A percentile compares a stretch with the other conserved stretches of the same genome.
Evolutionary conservation across 1,140 invertebrate genomes (phyloP).

Genomic region (Tetragonula clypearis): DNA sequence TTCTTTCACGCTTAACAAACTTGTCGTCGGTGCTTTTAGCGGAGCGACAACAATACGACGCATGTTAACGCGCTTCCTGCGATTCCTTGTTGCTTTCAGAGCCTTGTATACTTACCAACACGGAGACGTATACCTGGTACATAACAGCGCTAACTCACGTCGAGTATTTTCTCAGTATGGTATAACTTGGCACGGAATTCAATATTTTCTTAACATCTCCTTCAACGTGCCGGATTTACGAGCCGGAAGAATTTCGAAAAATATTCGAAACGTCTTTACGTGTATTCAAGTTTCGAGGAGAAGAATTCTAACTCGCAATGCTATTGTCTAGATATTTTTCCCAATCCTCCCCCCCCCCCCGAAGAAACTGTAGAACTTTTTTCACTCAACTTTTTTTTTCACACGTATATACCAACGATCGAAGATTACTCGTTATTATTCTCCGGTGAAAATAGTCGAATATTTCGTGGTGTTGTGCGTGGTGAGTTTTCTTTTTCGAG

Average conservation of each 20-base stretch:
- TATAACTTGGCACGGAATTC: not conserved
- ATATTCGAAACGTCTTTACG: not conserved
- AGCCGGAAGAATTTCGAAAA: not conserved
- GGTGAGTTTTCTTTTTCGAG: no score
- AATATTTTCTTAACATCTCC: not conserved
- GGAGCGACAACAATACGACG: not conserved
- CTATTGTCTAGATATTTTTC: no score
- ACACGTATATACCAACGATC: no score
- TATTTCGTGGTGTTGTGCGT: no score
- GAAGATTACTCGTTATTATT: no score
- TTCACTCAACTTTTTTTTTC: no score
- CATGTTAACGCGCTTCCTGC: not conserved
- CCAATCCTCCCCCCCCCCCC: no score
- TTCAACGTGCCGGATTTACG: not conserved
- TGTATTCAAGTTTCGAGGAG: no score
- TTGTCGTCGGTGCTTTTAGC: not conserved
- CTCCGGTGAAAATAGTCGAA: no score
- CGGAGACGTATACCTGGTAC: not conserved
- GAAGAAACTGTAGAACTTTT: no score
- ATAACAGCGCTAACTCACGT: not conserved
- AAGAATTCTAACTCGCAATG: no score
- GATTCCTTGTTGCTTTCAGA: conserved; percentile 3
- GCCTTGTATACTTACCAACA: not conserved
- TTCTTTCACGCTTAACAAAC: not conserved
- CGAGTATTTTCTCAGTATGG: not conserved